Conservation (phyloP, 2,113 vertebrate genomes). For the Burhinus oedicnemus region DNA sequence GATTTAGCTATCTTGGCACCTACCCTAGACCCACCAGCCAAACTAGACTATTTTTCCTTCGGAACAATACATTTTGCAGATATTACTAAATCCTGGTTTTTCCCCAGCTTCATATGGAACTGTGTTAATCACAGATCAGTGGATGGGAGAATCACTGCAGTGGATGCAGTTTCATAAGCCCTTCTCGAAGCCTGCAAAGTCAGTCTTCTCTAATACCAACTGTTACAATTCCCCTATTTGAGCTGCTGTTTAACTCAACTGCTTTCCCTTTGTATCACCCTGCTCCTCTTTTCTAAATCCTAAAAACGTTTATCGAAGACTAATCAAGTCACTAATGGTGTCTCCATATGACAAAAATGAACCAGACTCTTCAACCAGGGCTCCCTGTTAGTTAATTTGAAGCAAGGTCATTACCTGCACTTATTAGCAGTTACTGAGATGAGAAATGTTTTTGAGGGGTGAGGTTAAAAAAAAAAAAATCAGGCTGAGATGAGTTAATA, state of each 20-base stretch:
- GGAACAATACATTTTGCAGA: slow-evolving; percentile 56
- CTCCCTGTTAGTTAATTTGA: not conserved
- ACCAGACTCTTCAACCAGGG: not conserved
- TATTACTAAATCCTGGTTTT: slow-evolving; percentile 25
- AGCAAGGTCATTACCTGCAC: not conserved
- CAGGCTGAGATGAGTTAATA: not conserved
- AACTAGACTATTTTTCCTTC: slow-evolving; percentile 28
- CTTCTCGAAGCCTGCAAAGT: not conserved
- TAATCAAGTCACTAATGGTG: not conserved
- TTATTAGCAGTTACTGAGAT: not conserved
- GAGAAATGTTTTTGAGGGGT: not conserved
- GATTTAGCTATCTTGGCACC: slow-evolving; percentile 49
- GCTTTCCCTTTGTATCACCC: not conserved
- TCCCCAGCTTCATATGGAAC: slow-evolving; percentile 6
- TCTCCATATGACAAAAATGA: not conserved
- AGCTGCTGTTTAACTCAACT: not conserved
- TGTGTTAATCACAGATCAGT: slow-evolving; percentile 14
- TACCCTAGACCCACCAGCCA: slow-evolving; percentile 1
- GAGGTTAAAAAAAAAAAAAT: not conserved
- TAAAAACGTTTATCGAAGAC: not conserved
- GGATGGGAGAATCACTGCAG: not conserved
- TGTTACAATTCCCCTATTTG: not conserved
- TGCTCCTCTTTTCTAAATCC: not conserved
- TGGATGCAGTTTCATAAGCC: not conserved
- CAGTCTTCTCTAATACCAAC: not conserved